These are phyloP conservation scores for Acanthosepion pharaonis DNA, from an alignment of 2,888 invertebrate genomes.

Conservation along the genomic window DNA sequence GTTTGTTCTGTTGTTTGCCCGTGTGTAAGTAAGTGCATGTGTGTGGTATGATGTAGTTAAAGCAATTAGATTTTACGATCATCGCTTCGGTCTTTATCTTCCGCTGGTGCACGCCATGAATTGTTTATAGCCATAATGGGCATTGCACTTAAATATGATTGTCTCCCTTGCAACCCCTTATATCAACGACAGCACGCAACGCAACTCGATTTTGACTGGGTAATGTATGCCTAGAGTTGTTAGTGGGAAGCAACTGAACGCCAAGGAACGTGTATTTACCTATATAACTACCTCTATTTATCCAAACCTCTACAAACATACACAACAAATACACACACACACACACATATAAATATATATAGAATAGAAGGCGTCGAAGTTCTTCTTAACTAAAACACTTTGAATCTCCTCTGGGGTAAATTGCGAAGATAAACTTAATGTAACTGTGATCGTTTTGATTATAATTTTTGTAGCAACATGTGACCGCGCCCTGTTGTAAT, in stretches of 20 bases:
- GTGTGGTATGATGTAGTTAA: not conserved
- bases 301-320: too few relatives aligned
- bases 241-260: not conserved
- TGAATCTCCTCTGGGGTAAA: too few relatives aligned
- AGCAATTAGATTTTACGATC: slow-evolving; percentile 22
- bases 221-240: not conserved
- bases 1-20: not conserved
- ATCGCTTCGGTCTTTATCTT: slow-evolving; percentile 1
- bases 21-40: not conserved
- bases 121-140: not conserved
- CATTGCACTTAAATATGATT: not conserved
- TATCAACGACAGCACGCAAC: slow-evolving; percentile 33
- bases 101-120: not conserved
- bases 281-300: not conserved
- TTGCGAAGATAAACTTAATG: too few relatives aligned
- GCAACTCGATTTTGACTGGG: not conserved
- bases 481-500: too few relatives aligned
- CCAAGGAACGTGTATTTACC: not conserved
- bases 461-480: too few relatives aligned
- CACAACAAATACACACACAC: too few relatives aligned
- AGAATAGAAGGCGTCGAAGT: too few relatives aligned
- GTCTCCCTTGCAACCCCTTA: not conserved
- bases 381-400: too few relatives aligned
- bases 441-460: too few relatives aligned
- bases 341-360: not conserved